Base-by-base conservation (phyloP, 2,888 invertebrate species). In the Thecocarcelia acutangulata region DNA sequence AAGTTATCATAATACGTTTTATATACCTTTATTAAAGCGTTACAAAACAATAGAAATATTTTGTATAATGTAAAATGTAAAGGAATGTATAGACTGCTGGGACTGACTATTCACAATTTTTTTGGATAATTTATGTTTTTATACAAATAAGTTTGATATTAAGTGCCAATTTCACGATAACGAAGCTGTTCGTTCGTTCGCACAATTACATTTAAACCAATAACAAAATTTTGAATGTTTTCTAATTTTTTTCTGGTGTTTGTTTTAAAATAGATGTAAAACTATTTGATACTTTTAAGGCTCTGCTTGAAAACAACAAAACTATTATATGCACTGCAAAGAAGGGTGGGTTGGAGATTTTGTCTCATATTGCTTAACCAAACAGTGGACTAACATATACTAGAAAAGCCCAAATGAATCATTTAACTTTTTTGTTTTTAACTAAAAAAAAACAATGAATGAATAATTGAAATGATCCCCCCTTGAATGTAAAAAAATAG, bases 321-420 rank as follows among this genome's bases (percentile, higher is more conserved):
- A 56, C 50, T 24, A 33, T 28, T 33, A 13, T 21, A 21, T 21
- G 44, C 52, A 28, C 6, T 12, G n/a, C 12, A 6, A 4, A 46
- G 3, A 11, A 28, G 37, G 37, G 6, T 13, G n/a, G 40, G 37
- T 58, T 40, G 48, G 40, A 58, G 61, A 48, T 42, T 2, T 9
- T 33, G 56, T 56, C 11, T 61, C 50, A 42, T 52, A 63, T 70
- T 63, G 17, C 28, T 15, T 64, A 66, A 64, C 17, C 15, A 69
- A 13, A 3, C 13, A 59, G 19, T 33, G 12, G 19, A 9, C 15
- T 4, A 9, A 13, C n/a, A 9, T 37, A 11, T 19, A 21, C n/a
- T 24, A 24, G 33, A 8, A 12, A 52, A 17, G 54, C 37, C 17
- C 44, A 66, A 80, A 66, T 80, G 80, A 80, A 59, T 80, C 80